Conservation (phyloP, 2,113 vertebrate species). For the Neotoma lepida region DNA sequence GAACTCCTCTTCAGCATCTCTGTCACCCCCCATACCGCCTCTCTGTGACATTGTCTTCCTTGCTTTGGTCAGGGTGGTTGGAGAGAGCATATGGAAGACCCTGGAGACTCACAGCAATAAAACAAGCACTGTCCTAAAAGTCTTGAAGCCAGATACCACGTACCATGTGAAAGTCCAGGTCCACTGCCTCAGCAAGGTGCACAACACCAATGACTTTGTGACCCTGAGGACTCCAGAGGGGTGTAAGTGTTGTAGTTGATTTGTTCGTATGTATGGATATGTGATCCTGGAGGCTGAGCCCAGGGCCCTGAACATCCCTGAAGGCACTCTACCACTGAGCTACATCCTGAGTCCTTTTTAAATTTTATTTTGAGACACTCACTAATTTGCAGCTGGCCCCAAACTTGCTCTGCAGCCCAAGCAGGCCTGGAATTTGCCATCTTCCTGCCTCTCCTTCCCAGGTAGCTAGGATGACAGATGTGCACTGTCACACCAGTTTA, state of each 20-base stretch:
- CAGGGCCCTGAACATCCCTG: background rate
- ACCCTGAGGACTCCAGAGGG: constrained; percentile 94
- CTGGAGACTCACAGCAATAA: constrained; percentile 97
- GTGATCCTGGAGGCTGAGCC: background rate
- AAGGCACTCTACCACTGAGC: background rate
- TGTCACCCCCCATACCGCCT: fast-evolving
- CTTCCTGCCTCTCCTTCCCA: background rate
- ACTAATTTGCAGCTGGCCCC: background rate
- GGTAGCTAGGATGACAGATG: background rate
- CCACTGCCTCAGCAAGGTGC: constrained; percentile 92
- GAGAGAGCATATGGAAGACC: constrained; percentile 91
- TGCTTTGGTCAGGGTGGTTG: constrained; percentile 87
- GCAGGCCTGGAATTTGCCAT: background rate
- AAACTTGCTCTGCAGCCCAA: background rate
- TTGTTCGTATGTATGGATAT: fast-evolving
- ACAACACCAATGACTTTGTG: constrained; percentile 94
- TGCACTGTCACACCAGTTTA: background rate
- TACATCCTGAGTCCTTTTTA: background rate
- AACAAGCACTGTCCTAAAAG: constrained; percentile 89
- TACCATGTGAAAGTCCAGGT: constrained; percentile 97
- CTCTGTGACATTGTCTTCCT: background rate
- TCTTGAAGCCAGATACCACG: constrained; percentile 94
- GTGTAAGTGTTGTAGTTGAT: constrained; percentile 87
- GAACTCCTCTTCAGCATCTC: background rate
- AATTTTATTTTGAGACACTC: background rate